Percentiles rank a stretch among this genome's conserved stretches.
phyloP scores from a whole-genome alignment of 2,797 vertebrate species.

The Tragelaphus oryx region DNA sequence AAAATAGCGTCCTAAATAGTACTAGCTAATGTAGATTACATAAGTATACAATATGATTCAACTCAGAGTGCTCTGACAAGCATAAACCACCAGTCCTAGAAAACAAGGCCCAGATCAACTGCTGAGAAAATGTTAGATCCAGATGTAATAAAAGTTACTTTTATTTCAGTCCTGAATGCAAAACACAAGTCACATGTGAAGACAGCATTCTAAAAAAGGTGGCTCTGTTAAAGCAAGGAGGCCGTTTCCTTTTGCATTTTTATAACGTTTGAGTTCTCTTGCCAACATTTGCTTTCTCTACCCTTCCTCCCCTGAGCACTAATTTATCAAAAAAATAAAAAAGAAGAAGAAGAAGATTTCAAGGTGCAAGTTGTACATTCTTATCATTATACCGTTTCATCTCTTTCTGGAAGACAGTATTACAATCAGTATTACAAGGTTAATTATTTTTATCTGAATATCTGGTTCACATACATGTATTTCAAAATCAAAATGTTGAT shows the following conservation, averaged over 20 bases:
- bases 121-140: conserved; percentile 66
- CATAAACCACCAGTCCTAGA: conserved; percentile 66
- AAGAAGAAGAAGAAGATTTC: conserved; percentile 49
- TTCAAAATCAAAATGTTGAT: conserved; percentile 69
- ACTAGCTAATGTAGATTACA: conserved; percentile 78
- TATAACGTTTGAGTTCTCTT: conserved; percentile 51
- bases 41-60: conserved; percentile 75
- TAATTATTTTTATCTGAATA: conserved; percentile 67
- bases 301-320: conserved; percentile 75
- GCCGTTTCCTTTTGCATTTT: conserved; percentile 62
- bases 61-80: conserved; percentile 74
- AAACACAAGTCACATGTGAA: conserved; percentile 62
- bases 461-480: conserved; percentile 68
- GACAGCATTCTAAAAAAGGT: conserved; percentile 62
- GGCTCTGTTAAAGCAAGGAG: conserved; percentile 65
- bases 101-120: conserved; percentile 62
- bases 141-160: conserved; percentile 48
- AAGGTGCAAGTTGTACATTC: conserved; percentile 71
- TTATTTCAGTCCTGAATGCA: conserved; percentile 67
- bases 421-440: conserved; percentile 63
- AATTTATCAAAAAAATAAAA: conserved; percentile 56
- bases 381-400: conserved; percentile 63
- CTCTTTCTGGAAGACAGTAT: conserved; percentile 70
- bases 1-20: conserved; percentile 74
- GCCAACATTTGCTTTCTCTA: conserved; percentile 56